phyloP scores from a whole-genome alignment of 2,113 vertebrate genomes.

The Amblyornis subalaris region DNA sequence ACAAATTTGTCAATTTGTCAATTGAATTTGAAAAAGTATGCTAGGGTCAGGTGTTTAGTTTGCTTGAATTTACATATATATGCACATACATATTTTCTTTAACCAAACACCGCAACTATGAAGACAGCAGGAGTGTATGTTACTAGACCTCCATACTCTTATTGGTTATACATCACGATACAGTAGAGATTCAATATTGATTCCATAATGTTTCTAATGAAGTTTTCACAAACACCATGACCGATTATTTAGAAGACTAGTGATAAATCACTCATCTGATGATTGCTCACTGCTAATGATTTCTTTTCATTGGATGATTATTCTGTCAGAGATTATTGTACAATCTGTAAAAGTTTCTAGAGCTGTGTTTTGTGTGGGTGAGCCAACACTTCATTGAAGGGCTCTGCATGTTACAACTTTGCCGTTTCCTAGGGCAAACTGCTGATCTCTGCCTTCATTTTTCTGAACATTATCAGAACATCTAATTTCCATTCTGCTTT shows the following conservation, averaged over 20 bases:
- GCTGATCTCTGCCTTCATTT: background rate
- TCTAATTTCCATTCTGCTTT: background rate
- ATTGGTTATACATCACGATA: background rate
- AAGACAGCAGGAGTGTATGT: background rate
- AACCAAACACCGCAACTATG: background rate
- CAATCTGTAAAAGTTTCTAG: background rate
- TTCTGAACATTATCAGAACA: conserved; percentile 22
- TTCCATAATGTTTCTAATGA: background rate
- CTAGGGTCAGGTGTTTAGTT: background rate
- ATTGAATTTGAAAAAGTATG: background rate
- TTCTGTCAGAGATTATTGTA: background rate
- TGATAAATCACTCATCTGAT: background rate
- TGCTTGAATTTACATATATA: background rate
- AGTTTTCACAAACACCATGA: background rate
- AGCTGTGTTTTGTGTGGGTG: background rate
- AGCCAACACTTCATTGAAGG: background rate
- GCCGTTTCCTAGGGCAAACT: background rate
- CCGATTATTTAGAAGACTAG: background rate
- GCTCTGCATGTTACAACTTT: background rate
- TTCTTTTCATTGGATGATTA: background rate
- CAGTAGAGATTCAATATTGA: background rate
- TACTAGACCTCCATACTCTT: background rate
- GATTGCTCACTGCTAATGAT: background rate
- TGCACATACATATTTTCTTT: rapidly evolving
- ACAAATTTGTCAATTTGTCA: background rate